Evolutionary conservation across 2,888 invertebrate species (phyloP), one percentile per base, ranked within the genome.

Genomic region (Lasioglossum villosulum): DNA sequence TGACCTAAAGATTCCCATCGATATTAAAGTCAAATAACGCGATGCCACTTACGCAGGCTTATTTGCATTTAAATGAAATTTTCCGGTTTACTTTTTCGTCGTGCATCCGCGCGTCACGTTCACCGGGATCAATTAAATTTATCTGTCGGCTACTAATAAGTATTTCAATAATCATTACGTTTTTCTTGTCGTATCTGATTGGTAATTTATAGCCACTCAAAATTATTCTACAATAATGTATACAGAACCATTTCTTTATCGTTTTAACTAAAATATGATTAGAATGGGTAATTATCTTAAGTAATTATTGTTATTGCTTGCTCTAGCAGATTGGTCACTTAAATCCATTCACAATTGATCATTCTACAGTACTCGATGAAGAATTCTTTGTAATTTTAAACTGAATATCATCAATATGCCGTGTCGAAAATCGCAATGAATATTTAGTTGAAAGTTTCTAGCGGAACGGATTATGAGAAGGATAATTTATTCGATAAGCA

Each of bases 51-150:
- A 88, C 88, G 87, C 85, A 80, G 75, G 87, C 86, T 91, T 90
- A 93, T 93, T 93, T 93, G 91, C 93, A 93, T 93, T 93, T 93
- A 93, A 93, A 93, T 93, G 93, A 93, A 93, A 93, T 90, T 91
- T 82, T 83, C 77, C 79, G 84, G 88, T 72, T 80, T 77, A 76
- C 74, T 71, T 45, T 63, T 71, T 75, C 59, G 23, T 70, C 68
- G 45, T 66, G 27, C 75, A 42, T 19, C 68, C 19, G 63, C 86
- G 78, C 83, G 48, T 77, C 75, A 5, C 81, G 81, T 88, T 82
- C 86, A 82, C 81, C 59, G 59, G 68, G 80, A 82, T 63, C 42
- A 70, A 76, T 52, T 74, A 45, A 70, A 83, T 77, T 83, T 56
- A 68, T 75, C 71, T 75, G 39, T 76, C 56, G 48, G 78, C 23